Evolutionary conservation across 2,888 invertebrate genomes (phyloP).

Genomic region (Drosophila nr. perissopoda): DNA sequence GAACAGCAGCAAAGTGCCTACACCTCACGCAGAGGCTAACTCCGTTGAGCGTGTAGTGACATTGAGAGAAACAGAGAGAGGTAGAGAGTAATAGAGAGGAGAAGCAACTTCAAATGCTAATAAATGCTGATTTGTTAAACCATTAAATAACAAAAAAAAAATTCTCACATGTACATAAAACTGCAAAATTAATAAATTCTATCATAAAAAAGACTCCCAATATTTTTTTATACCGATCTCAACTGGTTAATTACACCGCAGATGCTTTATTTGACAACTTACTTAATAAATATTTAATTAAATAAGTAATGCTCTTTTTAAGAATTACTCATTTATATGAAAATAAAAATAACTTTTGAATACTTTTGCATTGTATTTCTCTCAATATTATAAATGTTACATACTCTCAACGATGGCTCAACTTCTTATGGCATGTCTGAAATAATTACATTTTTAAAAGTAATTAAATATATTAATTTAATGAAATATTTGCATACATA

Average conservation of each 20-base stretch:
- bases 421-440: background rate
- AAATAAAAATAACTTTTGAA: background rate
- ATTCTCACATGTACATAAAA: conserved; percentile 37
- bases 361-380: background rate
- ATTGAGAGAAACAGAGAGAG: background rate
- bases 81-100: background rate
- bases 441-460: background rate
- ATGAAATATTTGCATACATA: background rate
- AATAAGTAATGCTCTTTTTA: background rate
- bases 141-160: background rate
- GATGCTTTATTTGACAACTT: background rate
- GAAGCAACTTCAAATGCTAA: conserved; percentile 8
- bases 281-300: background rate
- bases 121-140: conserved; percentile 9
- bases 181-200: conserved; percentile 23
- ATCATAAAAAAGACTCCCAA: background rate
- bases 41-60: background rate
- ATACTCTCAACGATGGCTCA: background rate
- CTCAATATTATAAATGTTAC: background rate
- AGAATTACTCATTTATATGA: background rate
- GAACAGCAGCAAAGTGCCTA: conserved; percentile 64
- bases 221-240: background rate
- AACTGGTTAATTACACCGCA: background rate
- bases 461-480: background rate
- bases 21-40: conserved; percentile 73